Evolutionary conservation across 2,797 vertebrate genomes (phyloP), one percentile per base, ranked within the genome.

Genomic region (Mus minutoides): DNA sequence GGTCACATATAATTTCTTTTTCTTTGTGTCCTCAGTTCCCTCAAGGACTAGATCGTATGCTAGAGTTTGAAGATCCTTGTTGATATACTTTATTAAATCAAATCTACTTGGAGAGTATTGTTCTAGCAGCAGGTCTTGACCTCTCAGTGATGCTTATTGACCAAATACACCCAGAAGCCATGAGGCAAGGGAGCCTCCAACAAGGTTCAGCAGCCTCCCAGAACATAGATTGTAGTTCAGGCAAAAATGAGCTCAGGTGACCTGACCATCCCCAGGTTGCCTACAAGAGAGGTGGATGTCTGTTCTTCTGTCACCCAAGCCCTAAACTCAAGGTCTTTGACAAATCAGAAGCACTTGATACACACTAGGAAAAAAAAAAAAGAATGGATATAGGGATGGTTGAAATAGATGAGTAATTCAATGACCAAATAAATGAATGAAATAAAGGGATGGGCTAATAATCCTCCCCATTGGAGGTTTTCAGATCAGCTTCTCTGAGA

Each of bases 401-500:
- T 37, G 71, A 37, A 92, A 46, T 73, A 52, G 84, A 69, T 83
- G 64, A 22, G 52, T 60, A 67, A 94, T 90, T 96, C 86, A 94
- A 69, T 79, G 73, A 92, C 60, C 76, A 93, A 77, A 49, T 84
- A 52, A 91, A 58, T 87, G 91, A 69, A 87, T 91, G 78, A 80
- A 79, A 84, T 80, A 76, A 92, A 21, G 2, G 49, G 60, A 58
- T 49, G 46, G 83, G 75, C 67, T 93, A 76, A 90, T 80, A 85
- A 52, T 67, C 93, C 77, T 93, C 84, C 75, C 56, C 83, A 34
- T 14, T 87, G 76, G 82, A 89, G 58, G 64, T 95, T 83, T 94
- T 92, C 75, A 49, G 46, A 80, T 91, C 52, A 95, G 84, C 40
- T 76, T 95, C 86, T 96, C 76, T 56, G 43, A 76, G 90, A 88